Conservation (phyloP, 2,888 invertebrate genomes). For the Itoplectis maculator region DNA sequence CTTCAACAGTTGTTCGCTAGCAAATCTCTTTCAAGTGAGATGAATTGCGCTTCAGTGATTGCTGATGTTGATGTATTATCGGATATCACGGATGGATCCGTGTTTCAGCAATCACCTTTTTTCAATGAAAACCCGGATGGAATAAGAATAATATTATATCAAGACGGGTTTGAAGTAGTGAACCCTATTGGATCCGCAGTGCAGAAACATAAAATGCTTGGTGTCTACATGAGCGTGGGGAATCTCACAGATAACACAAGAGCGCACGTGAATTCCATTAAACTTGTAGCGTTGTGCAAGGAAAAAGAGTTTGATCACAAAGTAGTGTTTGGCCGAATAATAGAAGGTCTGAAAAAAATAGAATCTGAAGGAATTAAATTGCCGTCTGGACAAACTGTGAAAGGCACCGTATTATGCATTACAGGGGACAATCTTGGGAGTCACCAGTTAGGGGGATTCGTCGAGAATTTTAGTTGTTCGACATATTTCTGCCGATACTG, state of each 20-base stretch:
- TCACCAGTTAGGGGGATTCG: no score
- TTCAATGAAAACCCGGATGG: conserved; percentile 1
- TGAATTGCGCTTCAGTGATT: background rate
- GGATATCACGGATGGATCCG: background rate
- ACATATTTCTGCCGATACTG: no score
- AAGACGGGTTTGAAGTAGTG: conserved; percentile 56
- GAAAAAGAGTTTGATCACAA: conserved; percentile 57
- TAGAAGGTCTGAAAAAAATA: conserved; percentile 46
- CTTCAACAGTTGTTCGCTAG: background rate
- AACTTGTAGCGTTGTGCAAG: conserved; percentile 52
- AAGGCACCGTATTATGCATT: no score
- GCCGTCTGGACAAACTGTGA: no score
- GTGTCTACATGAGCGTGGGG: conserved; percentile 47
- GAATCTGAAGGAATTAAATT: background rate
- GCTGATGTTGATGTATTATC: background rate
- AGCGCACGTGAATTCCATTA: conserved; percentile 54
- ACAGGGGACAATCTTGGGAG: no score
- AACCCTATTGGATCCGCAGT: conserved; percentile 49
- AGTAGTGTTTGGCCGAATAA: conserved; percentile 50
- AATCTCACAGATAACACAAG: conserved; percentile 47
- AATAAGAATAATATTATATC: conserved; percentile 45
- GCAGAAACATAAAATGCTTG: conserved; percentile 51
- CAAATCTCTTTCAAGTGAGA: background rate
- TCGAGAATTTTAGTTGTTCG: no score
- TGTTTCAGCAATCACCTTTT: background rate